Evolutionary conservation across 2,113 vertebrate genomes (phyloP).

Genomic region (Sapajus apella): DNA sequence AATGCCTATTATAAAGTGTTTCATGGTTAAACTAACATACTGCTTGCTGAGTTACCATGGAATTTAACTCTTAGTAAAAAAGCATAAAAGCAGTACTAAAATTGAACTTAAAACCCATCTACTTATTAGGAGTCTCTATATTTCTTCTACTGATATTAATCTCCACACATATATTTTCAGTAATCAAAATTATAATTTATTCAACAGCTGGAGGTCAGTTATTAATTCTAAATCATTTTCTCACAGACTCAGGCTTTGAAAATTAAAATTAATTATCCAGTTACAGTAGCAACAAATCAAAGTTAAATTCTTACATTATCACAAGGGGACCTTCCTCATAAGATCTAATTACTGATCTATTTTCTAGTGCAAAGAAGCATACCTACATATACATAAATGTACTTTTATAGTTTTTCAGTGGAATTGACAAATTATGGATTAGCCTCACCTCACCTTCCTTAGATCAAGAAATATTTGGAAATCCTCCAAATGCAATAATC

Average conservation of each 20-base stretch:
- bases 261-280: conserved; percentile 39
- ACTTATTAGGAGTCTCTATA: background rate
- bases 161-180: conserved; percentile 18
- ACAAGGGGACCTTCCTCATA: background rate
- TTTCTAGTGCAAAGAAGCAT: background rate
- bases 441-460: background rate
- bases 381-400: background rate
- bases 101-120: background rate
- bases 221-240: conserved; percentile 4
- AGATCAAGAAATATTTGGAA: conserved; percentile 6
- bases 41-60: conserved; percentile 58
- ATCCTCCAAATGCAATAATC: conserved; percentile 35
- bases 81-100: background rate
- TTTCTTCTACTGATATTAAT: background rate
- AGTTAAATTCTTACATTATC: conserved; percentile 8
- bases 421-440: conserved; percentile 24
- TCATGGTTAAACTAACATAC: background rate
- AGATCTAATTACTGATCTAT: background rate
- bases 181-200: conserved; percentile 38
- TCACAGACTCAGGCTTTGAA: background rate
- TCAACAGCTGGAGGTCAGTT: background rate
- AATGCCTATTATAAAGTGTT: conserved; percentile 27
- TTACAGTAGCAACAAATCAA: conserved; percentile 24
- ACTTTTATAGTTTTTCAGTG: background rate
- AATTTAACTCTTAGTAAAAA: conserved; percentile 20